phyloP scores from a whole-genome alignment of 2,797 vertebrate genomes.

The Xenentodon cancila region DNA sequence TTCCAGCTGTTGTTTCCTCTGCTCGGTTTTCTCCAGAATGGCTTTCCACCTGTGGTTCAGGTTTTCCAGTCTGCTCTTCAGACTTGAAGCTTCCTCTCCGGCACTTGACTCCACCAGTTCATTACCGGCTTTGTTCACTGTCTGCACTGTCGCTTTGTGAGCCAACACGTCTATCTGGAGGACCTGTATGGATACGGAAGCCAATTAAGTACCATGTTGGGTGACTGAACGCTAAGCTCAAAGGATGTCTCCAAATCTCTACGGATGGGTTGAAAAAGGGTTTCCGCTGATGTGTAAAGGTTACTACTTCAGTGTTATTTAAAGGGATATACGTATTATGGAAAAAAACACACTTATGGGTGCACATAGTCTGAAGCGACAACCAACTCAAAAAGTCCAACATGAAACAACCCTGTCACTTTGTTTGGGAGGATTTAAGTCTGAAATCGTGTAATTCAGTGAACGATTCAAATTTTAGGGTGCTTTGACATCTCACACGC shows the following conservation, averaged over 20 bases:
- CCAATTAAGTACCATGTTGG: not conserved
- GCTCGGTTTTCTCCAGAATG: constrained; percentile 90
- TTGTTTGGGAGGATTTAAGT: too few species aligned
- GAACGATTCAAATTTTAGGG: too few species aligned
- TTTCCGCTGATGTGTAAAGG: too few species aligned
- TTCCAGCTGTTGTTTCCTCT: constrained; percentile 92
- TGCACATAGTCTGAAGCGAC: too few species aligned
- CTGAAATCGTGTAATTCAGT: too few species aligned
- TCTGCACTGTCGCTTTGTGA: constrained; percentile 93
- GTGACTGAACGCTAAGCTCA: not conserved
- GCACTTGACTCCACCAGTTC: constrained; percentile 92
- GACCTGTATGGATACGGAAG: constrained; percentile 79
- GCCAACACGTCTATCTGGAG: constrained; percentile 96
- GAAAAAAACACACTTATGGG: too few species aligned
- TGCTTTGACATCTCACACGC: too few species aligned
- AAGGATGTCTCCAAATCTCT: not conserved
- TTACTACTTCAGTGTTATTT: too few species aligned
- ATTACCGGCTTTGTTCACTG: constrained; percentile 93
- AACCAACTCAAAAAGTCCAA: too few species aligned
- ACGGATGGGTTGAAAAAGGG: not conserved
- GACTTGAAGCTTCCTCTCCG: constrained; percentile 94
- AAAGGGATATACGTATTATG: too few species aligned
- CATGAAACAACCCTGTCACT: too few species aligned
- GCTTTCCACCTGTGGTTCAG: constrained; percentile 93
- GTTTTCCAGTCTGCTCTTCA: constrained; percentile 91